These are phyloP conservation scores for Eumacrocentrus americanus DNA, from an alignment of 2,888 invertebrate species.

Conservation along the genomic window DNA sequence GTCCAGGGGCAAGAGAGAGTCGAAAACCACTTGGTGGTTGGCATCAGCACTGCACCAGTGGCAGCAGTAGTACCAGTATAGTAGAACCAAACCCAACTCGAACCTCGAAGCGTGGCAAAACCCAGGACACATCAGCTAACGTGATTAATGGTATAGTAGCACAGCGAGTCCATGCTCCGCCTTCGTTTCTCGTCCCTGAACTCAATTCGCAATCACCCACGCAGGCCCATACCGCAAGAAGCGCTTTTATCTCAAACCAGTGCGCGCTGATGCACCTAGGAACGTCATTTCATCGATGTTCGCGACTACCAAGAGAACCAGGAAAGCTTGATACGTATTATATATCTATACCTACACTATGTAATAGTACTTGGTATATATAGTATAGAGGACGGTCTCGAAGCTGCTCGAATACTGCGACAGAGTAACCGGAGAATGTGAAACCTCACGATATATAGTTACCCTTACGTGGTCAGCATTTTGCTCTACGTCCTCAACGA, in stretches of 20 bases:
- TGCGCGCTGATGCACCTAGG: conserved; percentile 34
- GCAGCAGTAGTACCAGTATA: conserved; percentile 25
- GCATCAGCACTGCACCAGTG: too few species aligned
- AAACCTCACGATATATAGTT: conserved; percentile 12
- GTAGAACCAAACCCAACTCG: conserved; percentile 16
- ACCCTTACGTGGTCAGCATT: conserved; percentile 35
- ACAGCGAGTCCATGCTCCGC: conserved; percentile 10
- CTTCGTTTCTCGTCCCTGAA: conserved; percentile 16
- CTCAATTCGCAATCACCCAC: conserved; percentile 29
- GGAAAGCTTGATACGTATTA: background rate
- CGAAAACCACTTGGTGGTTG: conserved; percentile 37
- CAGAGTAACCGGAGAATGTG: conserved; percentile 16
- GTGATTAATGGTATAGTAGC: conserved; percentile 51
- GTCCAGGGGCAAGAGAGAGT: conserved; percentile 24
- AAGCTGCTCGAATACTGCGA: conserved; percentile 6
- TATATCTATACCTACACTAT: background rate
- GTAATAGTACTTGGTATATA: background rate
- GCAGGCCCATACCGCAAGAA: conserved; percentile 37
- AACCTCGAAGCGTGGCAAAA: conserved; percentile 40
- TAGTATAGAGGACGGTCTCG: background rate
- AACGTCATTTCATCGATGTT: conserved; percentile 37
- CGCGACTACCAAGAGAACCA: background rate
- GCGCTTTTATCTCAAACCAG: conserved; percentile 40
- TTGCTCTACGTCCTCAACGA: conserved; percentile 30
- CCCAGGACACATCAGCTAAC: conserved; percentile 46